These are phyloP conservation scores for Calliopsis andreniformis DNA, from an alignment of 1,140 invertebrate species.

Conservation along the genomic window DNA sequence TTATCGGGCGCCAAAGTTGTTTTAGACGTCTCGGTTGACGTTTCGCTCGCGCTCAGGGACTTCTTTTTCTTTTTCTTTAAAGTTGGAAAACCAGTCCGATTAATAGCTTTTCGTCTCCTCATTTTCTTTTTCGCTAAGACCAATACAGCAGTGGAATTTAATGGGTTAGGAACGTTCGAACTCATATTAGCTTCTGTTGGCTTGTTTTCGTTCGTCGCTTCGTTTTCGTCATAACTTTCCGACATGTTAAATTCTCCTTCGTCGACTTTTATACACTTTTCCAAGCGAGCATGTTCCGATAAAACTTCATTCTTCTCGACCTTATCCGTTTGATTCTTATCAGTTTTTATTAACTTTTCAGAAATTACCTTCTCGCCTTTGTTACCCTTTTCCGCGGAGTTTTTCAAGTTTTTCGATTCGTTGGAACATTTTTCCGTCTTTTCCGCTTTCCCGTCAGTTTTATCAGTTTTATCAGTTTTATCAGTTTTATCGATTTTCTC, in stretches of 20 bases:
- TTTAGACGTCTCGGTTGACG: conserved; percentile 25
- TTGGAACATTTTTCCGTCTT: conserved; percentile 62
- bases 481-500: conserved; percentile 70
- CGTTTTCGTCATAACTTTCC: conserved; percentile 29
- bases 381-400: conserved; percentile 10
- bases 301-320: conserved; percentile 49
- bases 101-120: conserved; percentile 88
- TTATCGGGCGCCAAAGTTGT: not conserved
- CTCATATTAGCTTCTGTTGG: conserved; percentile 12
- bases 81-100: conserved; percentile 93
- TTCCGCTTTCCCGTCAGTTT: conserved; percentile 60
- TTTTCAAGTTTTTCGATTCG: conserved; percentile 54
- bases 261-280: conserved; percentile 59
- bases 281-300: conserved; percentile 38
- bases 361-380: conserved; percentile 44
- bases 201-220: conserved; percentile 40
- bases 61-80: conserved; percentile 93
- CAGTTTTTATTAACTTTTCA: conserved; percentile 52
- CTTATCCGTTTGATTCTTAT: conserved; percentile 55
- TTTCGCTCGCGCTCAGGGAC: conserved; percentile 42
- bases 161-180: conserved; percentile 56
- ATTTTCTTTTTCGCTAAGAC: conserved; percentile 84
- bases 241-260: conserved; percentile 26
- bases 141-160: conserved; percentile 49
- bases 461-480: conserved; percentile 66